These are phyloP conservation scores for Philaenus spumarius DNA, from an alignment of 1,140 invertebrate species.

Conservation along the genomic window DNA sequence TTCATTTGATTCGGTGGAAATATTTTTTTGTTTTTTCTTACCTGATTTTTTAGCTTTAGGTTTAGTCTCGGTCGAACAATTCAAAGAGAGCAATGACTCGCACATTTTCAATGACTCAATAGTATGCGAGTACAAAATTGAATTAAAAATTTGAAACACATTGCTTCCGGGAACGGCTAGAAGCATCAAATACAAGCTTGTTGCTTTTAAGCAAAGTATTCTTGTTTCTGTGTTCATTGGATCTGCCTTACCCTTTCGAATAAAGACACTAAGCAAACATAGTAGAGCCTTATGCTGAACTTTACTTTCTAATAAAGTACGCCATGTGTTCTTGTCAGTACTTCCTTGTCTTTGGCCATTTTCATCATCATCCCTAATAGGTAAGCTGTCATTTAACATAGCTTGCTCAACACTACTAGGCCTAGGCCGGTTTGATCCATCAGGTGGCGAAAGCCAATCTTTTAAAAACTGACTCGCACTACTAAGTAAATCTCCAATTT, in stretches of 20 bases:
- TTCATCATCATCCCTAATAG: background rate
- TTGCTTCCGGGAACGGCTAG: slow-evolving; percentile 48
- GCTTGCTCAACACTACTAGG: background rate
- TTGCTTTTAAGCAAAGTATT: slow-evolving; percentile 39
- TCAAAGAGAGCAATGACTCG: slow-evolving; percentile 29
- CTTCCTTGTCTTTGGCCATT: too few relatives aligned
- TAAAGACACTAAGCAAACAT: slow-evolving; percentile 45
- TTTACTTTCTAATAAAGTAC: slow-evolving; percentile 42
- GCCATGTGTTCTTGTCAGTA: slow-evolving; percentile 42
- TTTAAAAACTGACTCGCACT: slow-evolving; percentile 31
- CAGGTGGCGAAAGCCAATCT: slow-evolving; percentile 33
- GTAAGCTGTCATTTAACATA: background rate
- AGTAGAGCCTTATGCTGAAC: slow-evolving; percentile 44
- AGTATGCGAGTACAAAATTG: slow-evolving; percentile 45
- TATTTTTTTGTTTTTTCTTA: slow-evolving; percentile 24
- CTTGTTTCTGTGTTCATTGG: slow-evolving; percentile 35
- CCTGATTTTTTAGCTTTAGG: slow-evolving; percentile 24
- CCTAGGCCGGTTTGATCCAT: background rate
- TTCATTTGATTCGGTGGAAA: slow-evolving; percentile 33
- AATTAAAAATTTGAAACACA: slow-evolving; percentile 51
- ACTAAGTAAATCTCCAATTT: slow-evolving; percentile 36
- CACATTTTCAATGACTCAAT: slow-evolving; percentile 44
- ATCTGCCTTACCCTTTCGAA: slow-evolving; percentile 41
- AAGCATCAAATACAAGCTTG: slow-evolving; percentile 44
- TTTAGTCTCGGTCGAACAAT: slow-evolving; percentile 17